Base-by-base conservation (phyloP, 2,797 vertebrate genomes). In the Sebastiscus albofasciatus region DNA sequence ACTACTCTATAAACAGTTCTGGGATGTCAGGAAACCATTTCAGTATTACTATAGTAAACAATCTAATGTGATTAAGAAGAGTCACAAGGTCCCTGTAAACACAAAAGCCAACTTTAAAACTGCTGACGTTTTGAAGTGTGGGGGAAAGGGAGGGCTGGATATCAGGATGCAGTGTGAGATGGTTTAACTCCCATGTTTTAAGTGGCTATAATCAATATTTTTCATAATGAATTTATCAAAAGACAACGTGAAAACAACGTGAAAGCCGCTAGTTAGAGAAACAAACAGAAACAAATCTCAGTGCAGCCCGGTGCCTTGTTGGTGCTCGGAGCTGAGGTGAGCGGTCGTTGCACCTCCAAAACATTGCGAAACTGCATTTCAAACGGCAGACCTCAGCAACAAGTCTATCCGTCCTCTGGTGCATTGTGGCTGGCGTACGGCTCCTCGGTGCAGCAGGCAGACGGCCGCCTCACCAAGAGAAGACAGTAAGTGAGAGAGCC, bases 21-120 rank as follows among this genome's bases (percentile, higher is more conserved):
- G 24, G 12, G 36, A 73, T 61, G n/a, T 55, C 6, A 59, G n/a
- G 42, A 71, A 73, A 67, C 11, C 33, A 49, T 71, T 54, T 77
- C 34, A 68, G 33, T 60, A 31, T 49, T 64, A 55, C 31, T 7
- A 24, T 52, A 52, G 72, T 60, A 71, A 75, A 82, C 22, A 34
- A 29, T 52, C 36, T 72, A 52, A 82, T 56, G 18, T 54, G 33
- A 84, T 80, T 77, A 78, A 70, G 22, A 67, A 58, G 56, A 77
- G 59, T 77, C 77, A 77, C 66, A 29, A 31, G 60, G 82, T 36
- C 52, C 13, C 26, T 61, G 64, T 75, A 49, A 72, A 82, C 26
- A 71, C 42, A 80, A 20, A 33, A 18, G 33, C 49, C 42, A 67
- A 64, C 58, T 55, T 67, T 77, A 10, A 74, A 64, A 67, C 7